Evolutionary conservation across 2,888 invertebrate genomes (phyloP).

Genomic region (Metellina segmentata): DNA sequence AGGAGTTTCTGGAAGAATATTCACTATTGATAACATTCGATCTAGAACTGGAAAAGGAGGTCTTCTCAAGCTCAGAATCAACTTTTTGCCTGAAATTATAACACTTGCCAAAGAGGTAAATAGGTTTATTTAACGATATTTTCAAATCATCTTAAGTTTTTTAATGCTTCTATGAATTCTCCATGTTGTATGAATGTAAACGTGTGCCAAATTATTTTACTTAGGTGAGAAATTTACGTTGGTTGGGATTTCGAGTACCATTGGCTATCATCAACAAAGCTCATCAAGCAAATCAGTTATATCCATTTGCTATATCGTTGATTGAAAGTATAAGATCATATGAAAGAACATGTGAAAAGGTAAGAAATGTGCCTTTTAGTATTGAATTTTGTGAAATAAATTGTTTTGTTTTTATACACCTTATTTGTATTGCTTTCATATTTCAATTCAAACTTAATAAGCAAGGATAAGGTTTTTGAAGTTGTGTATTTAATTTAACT

Average conservation of each 20-base stretch:
- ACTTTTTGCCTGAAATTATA: conserved; percentile 98
- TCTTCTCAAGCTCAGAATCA: conserved; percentile 92
- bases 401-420: not conserved
- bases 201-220: not conserved
- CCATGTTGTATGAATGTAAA: not conserved
- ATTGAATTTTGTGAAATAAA: not conserved
- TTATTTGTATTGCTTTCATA: too few species aligned
- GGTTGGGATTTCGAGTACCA: conserved; percentile 97
- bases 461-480: too few species aligned
- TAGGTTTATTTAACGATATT: conserved; percentile 10
- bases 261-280: conserved; percentile 99
- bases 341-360: conserved; percentile 97
- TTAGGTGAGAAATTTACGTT: conserved; percentile 93
- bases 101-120: conserved; percentile 96
- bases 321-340: conserved; percentile 98
- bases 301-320: conserved; percentile 98
- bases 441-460: too few species aligned
- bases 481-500: too few species aligned
- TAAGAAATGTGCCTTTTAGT: conserved; percentile 81
- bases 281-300: conserved; percentile 98
- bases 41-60: conserved; percentile 88
- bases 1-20: conserved; percentile 96
- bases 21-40: conserved; percentile 88
- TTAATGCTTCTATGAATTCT: not conserved
- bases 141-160: conserved; percentile 1